Evolutionary conservation across 2,797 vertebrate genomes (phyloP).

Genomic region (Poeciliopsis presidionis): DNA sequence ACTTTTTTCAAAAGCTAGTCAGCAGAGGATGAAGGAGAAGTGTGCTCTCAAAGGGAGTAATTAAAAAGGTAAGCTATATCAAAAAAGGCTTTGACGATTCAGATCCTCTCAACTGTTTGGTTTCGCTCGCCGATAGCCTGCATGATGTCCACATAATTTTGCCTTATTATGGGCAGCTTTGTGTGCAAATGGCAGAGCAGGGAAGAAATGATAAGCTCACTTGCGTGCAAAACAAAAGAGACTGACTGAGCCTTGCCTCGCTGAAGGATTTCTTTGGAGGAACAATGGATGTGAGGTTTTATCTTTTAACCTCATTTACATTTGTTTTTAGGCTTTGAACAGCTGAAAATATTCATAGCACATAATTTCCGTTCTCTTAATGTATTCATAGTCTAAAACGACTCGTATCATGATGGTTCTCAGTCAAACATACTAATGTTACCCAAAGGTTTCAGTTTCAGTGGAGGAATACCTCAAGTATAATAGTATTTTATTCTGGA

Average conservation of each 20-base stretch:
- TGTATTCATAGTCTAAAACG: neutral
- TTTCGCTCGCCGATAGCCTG: slow-evolving; percentile 14
- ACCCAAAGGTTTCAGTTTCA: neutral
- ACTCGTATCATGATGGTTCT: neutral
- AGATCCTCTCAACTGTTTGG: slow-evolving; percentile 6
- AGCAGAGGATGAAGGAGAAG: slow-evolving; percentile 41
- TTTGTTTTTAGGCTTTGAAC: neutral
- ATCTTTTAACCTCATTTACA: slow-evolving; percentile 33
- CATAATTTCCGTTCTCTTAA: neutral
- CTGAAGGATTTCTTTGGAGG: slow-evolving; percentile 30
- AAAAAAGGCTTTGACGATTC: slow-evolving; percentile 34
- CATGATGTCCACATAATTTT: slow-evolving; percentile 14
- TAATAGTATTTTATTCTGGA: neutral
- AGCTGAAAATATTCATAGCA: slow-evolving; percentile 1
- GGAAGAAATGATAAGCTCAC: slow-evolving; percentile 27
- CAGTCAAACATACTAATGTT: neutral
- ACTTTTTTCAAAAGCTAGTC: slow-evolving; percentile 55
- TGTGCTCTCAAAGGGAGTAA: slow-evolving; percentile 58
- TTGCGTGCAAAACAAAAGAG: slow-evolving; percentile 46
- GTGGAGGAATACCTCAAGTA: neutral
- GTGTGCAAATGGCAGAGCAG: slow-evolving; percentile 34
- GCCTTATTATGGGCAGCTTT: slow-evolving; percentile 38
- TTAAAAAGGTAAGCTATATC: slow-evolving; percentile 61
- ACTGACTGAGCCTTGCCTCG: slow-evolving; percentile 26
- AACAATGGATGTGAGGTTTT: slow-evolving; percentile 9